Evolutionary conservation across 2,113 vertebrate genomes (phyloP).

Genomic region (Picathartes gymnocephalus): DNA sequence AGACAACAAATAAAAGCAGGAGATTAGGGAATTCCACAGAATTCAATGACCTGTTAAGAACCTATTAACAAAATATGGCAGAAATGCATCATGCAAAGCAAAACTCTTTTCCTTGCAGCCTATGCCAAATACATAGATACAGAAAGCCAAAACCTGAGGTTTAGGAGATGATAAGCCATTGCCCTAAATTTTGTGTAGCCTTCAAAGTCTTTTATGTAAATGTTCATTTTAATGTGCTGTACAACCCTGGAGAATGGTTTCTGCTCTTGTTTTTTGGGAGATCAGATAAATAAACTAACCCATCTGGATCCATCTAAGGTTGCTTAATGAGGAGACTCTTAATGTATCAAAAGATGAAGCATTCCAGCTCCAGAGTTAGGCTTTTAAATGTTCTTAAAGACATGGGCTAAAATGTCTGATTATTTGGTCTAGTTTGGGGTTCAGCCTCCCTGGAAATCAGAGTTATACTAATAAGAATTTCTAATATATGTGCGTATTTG

Average conservation of each 20-base stretch:
- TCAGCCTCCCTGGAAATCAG: not conserved
- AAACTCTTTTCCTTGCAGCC: not conserved
- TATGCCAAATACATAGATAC: not conserved
- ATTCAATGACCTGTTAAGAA: not conserved
- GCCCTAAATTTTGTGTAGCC: not conserved
- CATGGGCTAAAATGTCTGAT: not conserved
- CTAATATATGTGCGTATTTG: not conserved
- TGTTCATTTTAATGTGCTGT: not conserved
- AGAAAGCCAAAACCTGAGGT: not conserved
- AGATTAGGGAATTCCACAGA: not conserved
- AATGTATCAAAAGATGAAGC: not conserved
- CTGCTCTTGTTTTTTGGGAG: not conserved
- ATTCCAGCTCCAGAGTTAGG: not conserved
- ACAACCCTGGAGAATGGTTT: not conserved
- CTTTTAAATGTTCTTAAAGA: not conserved
- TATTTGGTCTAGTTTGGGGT: not conserved
- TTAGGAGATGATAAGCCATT: not conserved
- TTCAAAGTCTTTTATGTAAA: not conserved
- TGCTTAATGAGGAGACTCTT: not conserved
- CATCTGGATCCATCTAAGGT: not conserved
- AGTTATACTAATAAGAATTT: not conserved
- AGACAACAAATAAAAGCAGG: not conserved
- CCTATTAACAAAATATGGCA: not conserved
- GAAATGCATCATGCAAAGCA: not conserved
- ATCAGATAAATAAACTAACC: not conserved